phyloP scores from a whole-genome alignment of 2,888 invertebrate genomes.

The Rhingia campestris region DNA sequence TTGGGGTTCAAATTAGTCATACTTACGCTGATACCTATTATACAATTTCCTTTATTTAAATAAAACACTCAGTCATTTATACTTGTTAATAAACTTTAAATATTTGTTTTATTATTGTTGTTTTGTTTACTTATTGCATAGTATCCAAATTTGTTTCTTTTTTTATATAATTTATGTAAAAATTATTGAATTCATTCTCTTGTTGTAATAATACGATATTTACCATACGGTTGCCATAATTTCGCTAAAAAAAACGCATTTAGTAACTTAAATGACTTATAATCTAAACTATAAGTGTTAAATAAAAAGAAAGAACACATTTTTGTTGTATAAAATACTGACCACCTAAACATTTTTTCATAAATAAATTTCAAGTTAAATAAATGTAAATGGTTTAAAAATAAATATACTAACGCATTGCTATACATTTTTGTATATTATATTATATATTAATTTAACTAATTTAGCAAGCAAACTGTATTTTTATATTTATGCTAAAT shows the following conservation, averaged over 20 bases:
- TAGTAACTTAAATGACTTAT: slow-evolving; percentile 30
- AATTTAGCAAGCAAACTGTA: slow-evolving; percentile 35
- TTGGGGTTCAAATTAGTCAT: too few species aligned
- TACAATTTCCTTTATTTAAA: not conserved
- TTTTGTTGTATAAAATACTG: slow-evolving; percentile 32
- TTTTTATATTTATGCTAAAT: not conserved
- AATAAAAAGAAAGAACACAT: slow-evolving; percentile 11
- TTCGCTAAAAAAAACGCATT: slow-evolving; percentile 41
- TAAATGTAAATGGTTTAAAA: slow-evolving; percentile 2
- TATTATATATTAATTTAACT: slow-evolving; percentile 12
- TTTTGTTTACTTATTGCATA: slow-evolving; percentile 45
- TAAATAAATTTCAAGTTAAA: too few species aligned
- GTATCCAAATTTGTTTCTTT: slow-evolving; percentile 43
- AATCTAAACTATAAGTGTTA: slow-evolving; percentile 26
- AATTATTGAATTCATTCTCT: slow-evolving; percentile 49
- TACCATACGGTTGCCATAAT: slow-evolving; percentile 43
- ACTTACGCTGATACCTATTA: too few species aligned
- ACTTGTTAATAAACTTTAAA: slow-evolving; percentile 61
- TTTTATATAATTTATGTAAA: slow-evolving; percentile 41
- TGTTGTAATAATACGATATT: slow-evolving; percentile 16
- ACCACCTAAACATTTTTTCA: too few species aligned
- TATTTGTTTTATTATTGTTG: slow-evolving; percentile 46
- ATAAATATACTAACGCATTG: slow-evolving; percentile 6
- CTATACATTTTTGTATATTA: slow-evolving; percentile 6
- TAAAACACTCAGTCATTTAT: slow-evolving; percentile 9